phyloP scores from a whole-genome alignment of 2,888 invertebrate species.

The Neocrepidodera transversa region DNA sequence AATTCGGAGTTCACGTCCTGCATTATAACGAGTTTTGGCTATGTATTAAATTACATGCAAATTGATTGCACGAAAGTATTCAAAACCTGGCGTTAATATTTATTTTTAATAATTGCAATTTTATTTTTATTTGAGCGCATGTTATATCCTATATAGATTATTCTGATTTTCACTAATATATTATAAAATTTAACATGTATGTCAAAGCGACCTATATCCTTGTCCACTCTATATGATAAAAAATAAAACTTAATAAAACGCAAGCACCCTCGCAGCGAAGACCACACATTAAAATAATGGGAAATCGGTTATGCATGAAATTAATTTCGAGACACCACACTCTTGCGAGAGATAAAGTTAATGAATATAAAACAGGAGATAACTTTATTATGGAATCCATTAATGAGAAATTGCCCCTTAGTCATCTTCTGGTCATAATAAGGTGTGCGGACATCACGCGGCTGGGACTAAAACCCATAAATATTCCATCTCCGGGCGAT shows the following conservation, averaged over 20 bases:
- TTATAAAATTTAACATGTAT: too few species aligned
- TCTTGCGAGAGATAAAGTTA: constrained; percentile 29
- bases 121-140: too few species aligned
- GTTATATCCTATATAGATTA: too few species aligned
- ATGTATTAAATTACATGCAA: too few species aligned
- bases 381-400: constrained; percentile 37
- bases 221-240: not conserved
- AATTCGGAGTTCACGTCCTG: too few species aligned
- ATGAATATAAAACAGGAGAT: constrained; percentile 40
- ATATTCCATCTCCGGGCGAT: constrained; percentile 4
- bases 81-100: too few species aligned
- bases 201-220: too few species aligned
- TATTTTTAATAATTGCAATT: too few species aligned
- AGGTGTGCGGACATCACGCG: constrained; percentile 5
- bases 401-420: constrained; percentile 28
- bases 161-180: too few species aligned
- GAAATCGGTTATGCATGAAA: constrained; percentile 37
- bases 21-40: too few species aligned
- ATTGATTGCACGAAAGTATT: too few species aligned
- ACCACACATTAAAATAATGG: constrained; percentile 33
- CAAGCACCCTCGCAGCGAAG: constrained; percentile 8
- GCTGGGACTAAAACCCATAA: not conserved
- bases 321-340: constrained; percentile 33
- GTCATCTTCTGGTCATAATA: constrained; percentile 7
- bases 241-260: not conserved